A percentile compares a stretch with the other conserved stretches of the same genome.
phyloP scores from a whole-genome alignment of 2,888 invertebrate genomes.

The Xylota segnis region DNA sequence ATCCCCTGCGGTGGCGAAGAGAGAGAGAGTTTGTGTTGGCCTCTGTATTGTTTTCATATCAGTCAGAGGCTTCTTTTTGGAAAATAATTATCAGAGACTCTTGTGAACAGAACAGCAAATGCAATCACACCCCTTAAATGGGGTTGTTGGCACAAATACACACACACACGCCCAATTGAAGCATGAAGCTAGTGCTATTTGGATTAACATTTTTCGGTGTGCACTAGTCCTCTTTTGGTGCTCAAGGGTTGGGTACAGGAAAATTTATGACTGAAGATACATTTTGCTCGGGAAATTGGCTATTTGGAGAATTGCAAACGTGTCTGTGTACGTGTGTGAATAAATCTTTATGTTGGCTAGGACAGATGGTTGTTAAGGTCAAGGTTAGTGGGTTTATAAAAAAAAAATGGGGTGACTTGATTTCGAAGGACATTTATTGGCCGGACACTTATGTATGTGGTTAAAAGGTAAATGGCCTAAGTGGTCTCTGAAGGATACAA shows the following conservation, averaged over 20 bases:
- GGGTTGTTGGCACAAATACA: not conserved
- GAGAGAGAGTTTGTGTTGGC: not conserved
- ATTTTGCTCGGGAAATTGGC: constrained; percentile 42
- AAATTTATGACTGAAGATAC: constrained; percentile 51
- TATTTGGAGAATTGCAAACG: constrained; percentile 17
- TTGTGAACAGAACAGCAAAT: not conserved
- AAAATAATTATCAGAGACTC: constrained; percentile 30
- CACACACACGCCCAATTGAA: not conserved
- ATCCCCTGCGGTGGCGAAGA: not conserved
- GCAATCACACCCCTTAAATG: constrained; percentile 9
- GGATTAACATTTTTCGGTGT: constrained; percentile 22
- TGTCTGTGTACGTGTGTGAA: not conserved
- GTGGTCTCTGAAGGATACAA: not conserved
- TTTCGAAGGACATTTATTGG: constrained; percentile 1
- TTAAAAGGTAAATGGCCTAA: constrained; percentile 14
- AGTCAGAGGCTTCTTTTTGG: not conserved
- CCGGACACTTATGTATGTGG: not conserved
- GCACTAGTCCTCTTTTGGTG: not conserved
- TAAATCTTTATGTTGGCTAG: constrained; percentile 16
- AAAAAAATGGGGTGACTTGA: not conserved
- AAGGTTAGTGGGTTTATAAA: constrained; percentile 10
- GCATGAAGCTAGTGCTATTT: constrained; percentile 5
- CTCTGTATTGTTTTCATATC: not conserved
- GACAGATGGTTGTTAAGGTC: constrained; percentile 24
- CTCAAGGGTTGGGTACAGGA: not conserved